These are phyloP conservation scores for Trogon surrucura DNA, from an alignment of 2,113 vertebrate species.

Conservation along the genomic window DNA sequence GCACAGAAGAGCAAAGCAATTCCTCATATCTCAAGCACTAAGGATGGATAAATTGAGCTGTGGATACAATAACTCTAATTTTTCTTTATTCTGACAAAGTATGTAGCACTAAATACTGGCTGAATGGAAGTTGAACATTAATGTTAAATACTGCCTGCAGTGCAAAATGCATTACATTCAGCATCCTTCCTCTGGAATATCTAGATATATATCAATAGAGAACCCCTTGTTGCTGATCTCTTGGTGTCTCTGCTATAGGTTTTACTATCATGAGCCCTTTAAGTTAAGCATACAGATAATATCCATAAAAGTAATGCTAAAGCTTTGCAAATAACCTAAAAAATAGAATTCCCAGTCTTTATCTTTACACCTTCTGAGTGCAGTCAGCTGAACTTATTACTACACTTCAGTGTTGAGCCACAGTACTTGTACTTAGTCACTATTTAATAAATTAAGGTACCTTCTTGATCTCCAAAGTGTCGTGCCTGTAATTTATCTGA, in stretches of 20 bases:
- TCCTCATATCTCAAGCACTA: neutral
- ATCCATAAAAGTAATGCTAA: neutral
- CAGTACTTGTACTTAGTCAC: neutral
- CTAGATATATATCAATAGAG: neutral
- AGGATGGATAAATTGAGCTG: neutral
- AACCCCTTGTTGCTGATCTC: neutral
- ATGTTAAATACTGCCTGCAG: neutral
- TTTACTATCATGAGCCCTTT: neutral
- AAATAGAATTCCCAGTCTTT: neutral
- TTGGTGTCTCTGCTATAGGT: neutral
- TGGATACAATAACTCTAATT: neutral
- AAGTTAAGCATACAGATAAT: neutral
- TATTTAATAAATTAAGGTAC: conserved; percentile 64
- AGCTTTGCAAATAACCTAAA: neutral
- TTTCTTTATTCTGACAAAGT: conserved; percentile 1
- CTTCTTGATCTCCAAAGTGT: conserved; percentile 38
- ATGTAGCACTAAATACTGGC: neutral
- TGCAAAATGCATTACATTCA: neutral
- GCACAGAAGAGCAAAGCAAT: neutral
- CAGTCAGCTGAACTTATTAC: conserved; percentile 13
- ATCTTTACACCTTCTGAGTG: neutral
- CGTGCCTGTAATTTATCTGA: conserved; percentile 64
- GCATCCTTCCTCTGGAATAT: neutral
- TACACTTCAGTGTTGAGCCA: neutral
- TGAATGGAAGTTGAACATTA: neutral